A percentile compares a stretch with the other conserved stretches of the same genome.
Evolutionary conservation across 2,888 invertebrate genomes (phyloP).

Genomic region (Rhamphomyia laevipes): DNA sequence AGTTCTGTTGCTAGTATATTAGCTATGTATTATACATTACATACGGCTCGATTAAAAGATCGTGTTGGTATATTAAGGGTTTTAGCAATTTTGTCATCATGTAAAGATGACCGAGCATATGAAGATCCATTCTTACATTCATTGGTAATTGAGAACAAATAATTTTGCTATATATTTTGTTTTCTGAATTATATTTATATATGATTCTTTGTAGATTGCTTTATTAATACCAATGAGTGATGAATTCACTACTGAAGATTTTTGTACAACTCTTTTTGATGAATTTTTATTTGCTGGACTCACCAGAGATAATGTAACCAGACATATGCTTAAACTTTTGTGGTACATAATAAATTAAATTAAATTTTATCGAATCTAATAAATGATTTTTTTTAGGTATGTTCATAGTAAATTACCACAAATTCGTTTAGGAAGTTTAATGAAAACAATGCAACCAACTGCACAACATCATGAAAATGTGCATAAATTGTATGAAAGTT

Average conservation of each 20-base stretch:
- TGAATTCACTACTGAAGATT: slow-evolving; percentile 87
- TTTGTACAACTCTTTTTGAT: slow-evolving; percentile 90
- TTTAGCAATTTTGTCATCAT: slow-evolving; percentile 79
- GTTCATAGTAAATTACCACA: slow-evolving; percentile 71
- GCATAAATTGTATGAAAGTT: slow-evolving; percentile 61
- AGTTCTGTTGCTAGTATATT: slow-evolving; percentile 84
- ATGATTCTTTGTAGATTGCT: slow-evolving; percentile 37
- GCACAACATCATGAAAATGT: slow-evolving; percentile 76
- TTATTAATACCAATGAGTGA: slow-evolving; percentile 79
- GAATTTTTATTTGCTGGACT: slow-evolving; percentile 89
- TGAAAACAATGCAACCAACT: slow-evolving; percentile 46
- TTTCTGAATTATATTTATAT: no score
- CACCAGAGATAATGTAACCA: slow-evolving; percentile 78
- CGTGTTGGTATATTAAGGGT: slow-evolving; percentile 71
- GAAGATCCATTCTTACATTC: slow-evolving; percentile 94
- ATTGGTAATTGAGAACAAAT: slow-evolving; percentile 47
- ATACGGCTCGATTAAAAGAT: slow-evolving; percentile 72
- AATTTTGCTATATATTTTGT: no score
- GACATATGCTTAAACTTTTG: slow-evolving; percentile 79
- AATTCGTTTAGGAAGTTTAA: slow-evolving; percentile 59
- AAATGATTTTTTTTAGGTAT: slow-evolving; percentile 47
- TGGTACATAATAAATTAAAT: slow-evolving; percentile 57
- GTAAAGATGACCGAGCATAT: slow-evolving; percentile 84
- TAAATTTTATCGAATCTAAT: not conserved
- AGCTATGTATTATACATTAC: slow-evolving; percentile 90